These are phyloP conservation scores for Podarcis cretensis DNA, from an alignment of 2,113 vertebrate genomes.

Conservation along the genomic window DNA sequence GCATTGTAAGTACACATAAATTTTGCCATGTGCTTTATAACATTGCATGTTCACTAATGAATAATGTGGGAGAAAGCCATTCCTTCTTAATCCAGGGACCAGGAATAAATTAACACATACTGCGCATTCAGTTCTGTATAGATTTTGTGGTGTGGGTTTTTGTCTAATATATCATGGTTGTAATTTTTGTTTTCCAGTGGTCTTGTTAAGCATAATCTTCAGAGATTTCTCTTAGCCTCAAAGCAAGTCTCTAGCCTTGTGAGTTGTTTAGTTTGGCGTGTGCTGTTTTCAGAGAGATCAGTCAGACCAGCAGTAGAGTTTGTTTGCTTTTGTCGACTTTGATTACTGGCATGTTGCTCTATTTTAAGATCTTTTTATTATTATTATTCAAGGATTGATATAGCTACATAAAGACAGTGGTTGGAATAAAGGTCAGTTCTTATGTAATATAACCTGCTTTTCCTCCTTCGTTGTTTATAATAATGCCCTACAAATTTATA, in stretches of 20 bases:
- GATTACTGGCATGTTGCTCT: neutral
- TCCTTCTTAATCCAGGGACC: neutral
- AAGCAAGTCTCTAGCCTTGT: conserved; percentile 4
- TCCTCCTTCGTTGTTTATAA: neutral
- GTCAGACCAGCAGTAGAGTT: neutral
- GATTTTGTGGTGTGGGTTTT: neutral
- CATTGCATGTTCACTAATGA: neutral
- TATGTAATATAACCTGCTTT: neutral
- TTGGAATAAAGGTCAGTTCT: neutral
- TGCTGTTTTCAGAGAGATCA: conserved; percentile 6
- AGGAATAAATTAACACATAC: neutral
- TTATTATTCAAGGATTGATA: neutral
- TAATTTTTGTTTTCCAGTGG: neutral
- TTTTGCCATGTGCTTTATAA: neutral
- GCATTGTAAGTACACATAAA: neutral
- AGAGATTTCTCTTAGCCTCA: conserved; percentile 3
- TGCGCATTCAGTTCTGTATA: neutral
- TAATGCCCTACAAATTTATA: neutral
- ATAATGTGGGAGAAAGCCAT: neutral
- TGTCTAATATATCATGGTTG: neutral
- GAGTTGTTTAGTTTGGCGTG: conserved; percentile 17
- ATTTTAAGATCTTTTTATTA: conserved; percentile 1
- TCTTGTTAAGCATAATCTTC: conserved; percentile 14
- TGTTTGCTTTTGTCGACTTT: conserved; percentile 28
- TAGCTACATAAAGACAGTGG: neutral